Evolutionary conservation across 2,113 vertebrate species (phyloP), one percentile per base, ranked within the genome.

Genomic region (Ctenodactylus gundi): DNA sequence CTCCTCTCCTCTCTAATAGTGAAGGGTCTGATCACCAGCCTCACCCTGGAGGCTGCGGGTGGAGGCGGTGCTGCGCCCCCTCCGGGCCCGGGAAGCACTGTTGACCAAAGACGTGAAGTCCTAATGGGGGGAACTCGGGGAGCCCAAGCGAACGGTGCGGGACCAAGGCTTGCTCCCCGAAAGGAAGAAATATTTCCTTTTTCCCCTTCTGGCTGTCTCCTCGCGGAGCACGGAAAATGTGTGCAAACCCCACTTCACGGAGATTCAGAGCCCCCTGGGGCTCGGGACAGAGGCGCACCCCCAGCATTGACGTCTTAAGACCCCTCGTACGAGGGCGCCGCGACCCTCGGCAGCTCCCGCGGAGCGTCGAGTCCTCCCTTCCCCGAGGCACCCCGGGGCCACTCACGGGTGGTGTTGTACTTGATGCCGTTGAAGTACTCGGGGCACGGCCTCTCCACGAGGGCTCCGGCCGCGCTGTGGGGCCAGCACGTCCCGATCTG

Each of bases 401-500:
- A 98, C 99, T 99, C 98, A 99, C 99, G 98, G 0, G 99, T 99
- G 49, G 99, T 99, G 98, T 99, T 99, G 98, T 99, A 99, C 96
- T 99, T 99, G 97, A 99, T 98, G 49, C 99, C 99, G 90, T 99
- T 99, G 98, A 99, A 99, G 97, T 98, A 99, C 97, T 99, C 99
- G 0, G 99, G 99, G 94, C 99, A 99, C 25, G 99, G 99, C 98
- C 99, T 98, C 97, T 99, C 99, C 86, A 99, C 99, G 1, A 99
- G 97, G 41, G 98, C 98, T 73, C 99, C 99, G 0, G 98, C 98
- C 15, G 93, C 97, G 96, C 98, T 99, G 96, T 98, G 98, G 55
- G 99, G 99, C 99, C 99, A 99, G 98, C 99, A 99, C 76, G 99
- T 99, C 90, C 99, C 99, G 72, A 99, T 99, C 98, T 99, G 99